phyloP scores from a whole-genome alignment of 2,113 vertebrate species.

The Toxostoma redivivum region DNA sequence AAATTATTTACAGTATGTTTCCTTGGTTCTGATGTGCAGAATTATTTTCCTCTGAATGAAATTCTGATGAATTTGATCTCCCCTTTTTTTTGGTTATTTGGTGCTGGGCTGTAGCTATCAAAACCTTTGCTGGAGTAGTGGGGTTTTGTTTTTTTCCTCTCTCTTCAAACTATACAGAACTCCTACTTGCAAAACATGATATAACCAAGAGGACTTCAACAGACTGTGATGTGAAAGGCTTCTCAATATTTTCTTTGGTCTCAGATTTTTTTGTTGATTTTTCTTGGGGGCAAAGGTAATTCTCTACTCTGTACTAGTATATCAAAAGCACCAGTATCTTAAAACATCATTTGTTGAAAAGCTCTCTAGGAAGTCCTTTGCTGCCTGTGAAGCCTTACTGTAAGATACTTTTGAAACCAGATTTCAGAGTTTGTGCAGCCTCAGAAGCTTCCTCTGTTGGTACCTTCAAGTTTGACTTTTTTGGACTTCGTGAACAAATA shows the following conservation, averaged over 20 bases:
- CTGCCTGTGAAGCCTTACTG: constrained; percentile 57
- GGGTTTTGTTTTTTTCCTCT: neutral
- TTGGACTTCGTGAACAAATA: constrained; percentile 66
- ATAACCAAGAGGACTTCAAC: constrained; percentile 69
- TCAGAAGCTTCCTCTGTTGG: constrained; percentile 46
- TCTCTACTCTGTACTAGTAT: constrained; percentile 21
- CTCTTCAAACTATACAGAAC: constrained; percentile 48
- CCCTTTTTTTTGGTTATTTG: neutral
- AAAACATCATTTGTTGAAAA: constrained; percentile 19
- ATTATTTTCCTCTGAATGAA: constrained; percentile 37
- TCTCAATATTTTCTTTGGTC: constrained; percentile 30
- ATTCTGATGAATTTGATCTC: constrained; percentile 19
- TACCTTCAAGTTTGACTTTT: constrained; percentile 50
- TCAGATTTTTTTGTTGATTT: constrained; percentile 27
- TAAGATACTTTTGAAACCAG: constrained; percentile 47
- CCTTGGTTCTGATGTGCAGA: constrained; percentile 52
- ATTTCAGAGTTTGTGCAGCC: constrained; percentile 49
- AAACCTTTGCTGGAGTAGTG: constrained; percentile 34
- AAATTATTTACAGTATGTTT: constrained; percentile 43
- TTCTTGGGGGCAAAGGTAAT: constrained; percentile 28
- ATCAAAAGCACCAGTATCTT: constrained; percentile 9
- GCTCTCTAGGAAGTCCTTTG: constrained; percentile 31
- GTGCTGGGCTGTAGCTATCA: constrained; percentile 5
- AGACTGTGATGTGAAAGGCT: constrained; percentile 60
- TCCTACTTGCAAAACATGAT: constrained; percentile 39